Conservation (phyloP, 2,113 vertebrate genomes). For the Pagrus major region DNA sequence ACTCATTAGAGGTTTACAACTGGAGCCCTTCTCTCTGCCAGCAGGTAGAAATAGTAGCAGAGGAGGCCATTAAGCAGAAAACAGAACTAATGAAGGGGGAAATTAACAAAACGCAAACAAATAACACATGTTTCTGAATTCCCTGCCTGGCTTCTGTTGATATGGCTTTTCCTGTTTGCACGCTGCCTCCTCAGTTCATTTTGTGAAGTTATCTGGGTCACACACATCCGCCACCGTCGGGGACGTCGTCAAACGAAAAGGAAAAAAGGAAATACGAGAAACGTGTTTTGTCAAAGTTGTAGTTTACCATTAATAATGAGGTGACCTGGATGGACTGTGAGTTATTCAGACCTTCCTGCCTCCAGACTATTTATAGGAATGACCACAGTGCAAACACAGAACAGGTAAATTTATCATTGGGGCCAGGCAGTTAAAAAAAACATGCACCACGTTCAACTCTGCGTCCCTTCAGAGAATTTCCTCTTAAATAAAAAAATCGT, state of each 20-base stretch:
- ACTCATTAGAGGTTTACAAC: slow-evolving; percentile 72
- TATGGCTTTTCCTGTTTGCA: slow-evolving; percentile 36
- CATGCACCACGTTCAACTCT: slow-evolving; percentile 18
- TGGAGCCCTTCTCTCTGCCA: slow-evolving; percentile 45
- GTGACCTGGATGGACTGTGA: slow-evolving; percentile 37
- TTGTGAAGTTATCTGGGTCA: slow-evolving; percentile 67
- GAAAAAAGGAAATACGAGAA: background rate
- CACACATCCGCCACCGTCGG: slow-evolving; percentile 40
- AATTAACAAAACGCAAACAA: slow-evolving; percentile 79
- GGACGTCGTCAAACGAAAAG: slow-evolving; percentile 41
- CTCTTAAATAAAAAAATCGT: slow-evolving; percentile 24
- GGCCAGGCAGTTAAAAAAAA: slow-evolving; percentile 34
- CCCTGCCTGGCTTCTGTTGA: slow-evolving; percentile 43
- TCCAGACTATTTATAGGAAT: slow-evolving; percentile 51
- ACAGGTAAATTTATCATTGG: slow-evolving; percentile 40
- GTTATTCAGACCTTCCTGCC: slow-evolving; percentile 21
- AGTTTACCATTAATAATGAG: slow-evolving; percentile 42
- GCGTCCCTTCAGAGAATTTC: slow-evolving; percentile 33
- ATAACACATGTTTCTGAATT: slow-evolving; percentile 57
- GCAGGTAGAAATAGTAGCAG: slow-evolving; percentile 60
- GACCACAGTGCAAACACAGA: slow-evolving; percentile 37
- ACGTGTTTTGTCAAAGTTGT: slow-evolving; percentile 9
- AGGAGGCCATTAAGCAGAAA: slow-evolving; percentile 71
- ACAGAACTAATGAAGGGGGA: slow-evolving; percentile 80
- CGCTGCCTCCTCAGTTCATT: slow-evolving; percentile 51